These are phyloP conservation scores for Chrysogorgia sp. DNA, from an alignment of 92 coral and sea anemone species.

Conservation along the genomic window DNA sequence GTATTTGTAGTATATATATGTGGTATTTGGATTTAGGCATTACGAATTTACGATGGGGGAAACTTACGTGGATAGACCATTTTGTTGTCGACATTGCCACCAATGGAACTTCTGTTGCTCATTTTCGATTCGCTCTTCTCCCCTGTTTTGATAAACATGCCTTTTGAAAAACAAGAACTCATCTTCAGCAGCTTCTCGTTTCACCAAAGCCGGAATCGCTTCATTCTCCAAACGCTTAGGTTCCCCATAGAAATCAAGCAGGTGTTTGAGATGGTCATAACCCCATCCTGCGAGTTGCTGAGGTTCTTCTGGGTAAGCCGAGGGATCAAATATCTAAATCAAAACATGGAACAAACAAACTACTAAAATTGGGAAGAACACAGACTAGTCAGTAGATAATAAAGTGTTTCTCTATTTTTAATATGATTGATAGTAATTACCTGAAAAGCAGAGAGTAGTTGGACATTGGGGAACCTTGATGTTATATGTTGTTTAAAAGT, in stretches of 20 bases:
- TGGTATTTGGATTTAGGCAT: too few relatives aligned
- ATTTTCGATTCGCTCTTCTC: conserved; percentile 27
- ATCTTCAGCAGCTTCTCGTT: conserved; percentile 34
- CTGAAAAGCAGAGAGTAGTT: conserved; percentile 3
- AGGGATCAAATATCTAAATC: conserved; percentile 17
- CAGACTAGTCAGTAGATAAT: neutral
- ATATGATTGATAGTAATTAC: neutral
- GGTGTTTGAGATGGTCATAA: conserved; percentile 25
- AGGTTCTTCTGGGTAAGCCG: conserved; percentile 16
- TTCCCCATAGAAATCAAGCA: conserved; percentile 13
- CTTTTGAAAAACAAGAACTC: conserved; percentile 30
- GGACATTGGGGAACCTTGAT: conserved; percentile 4
- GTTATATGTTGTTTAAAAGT: conserved; percentile 1
- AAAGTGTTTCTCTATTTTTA: neutral
- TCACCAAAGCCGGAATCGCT: conserved; percentile 16
- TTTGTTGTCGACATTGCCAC: too few relatives aligned
- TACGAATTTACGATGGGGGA: too few relatives aligned
- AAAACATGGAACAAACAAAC: too few relatives aligned
- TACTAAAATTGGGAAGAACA: neutral
- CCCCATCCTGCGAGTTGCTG: conserved; percentile 31
- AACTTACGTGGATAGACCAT: too few relatives aligned
- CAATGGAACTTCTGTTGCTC: conserved; percentile 21
- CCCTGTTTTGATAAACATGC: conserved; percentile 28
- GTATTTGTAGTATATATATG: too few relatives aligned
- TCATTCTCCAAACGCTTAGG: conserved; percentile 19